Conservation (phyloP, 1,140 invertebrate species). For the Belonocnema kinseyi region DNA sequence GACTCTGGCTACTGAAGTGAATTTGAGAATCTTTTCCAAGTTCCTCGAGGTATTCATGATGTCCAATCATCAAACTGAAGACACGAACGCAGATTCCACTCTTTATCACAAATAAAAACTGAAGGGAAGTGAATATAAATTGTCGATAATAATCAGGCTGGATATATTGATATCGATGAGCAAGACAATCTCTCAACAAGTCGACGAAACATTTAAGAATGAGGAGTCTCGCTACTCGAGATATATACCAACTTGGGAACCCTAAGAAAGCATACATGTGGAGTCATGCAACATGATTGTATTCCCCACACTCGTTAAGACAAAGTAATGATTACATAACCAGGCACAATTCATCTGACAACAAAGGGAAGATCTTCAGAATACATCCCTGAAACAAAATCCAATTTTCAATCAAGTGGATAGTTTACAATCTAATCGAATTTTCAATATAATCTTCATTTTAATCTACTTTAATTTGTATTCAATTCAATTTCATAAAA, state of each 20-base stretch:
- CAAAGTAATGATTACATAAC: conserved; percentile 8
- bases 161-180: conserved; percentile 5
- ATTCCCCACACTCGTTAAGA: conserved; percentile 1
- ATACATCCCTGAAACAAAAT: background rate
- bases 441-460: too few relatives aligned
- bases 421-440: too few relatives aligned
- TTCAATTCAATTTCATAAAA: too few relatives aligned
- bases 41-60: conserved; percentile 50
- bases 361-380: background rate
- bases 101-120: background rate
- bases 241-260: conserved; percentile 55
- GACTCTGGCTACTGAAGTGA: conserved; percentile 63
- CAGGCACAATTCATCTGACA: background rate
- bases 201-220: conserved; percentile 47
- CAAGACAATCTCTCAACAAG: conserved; percentile 16
- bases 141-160: background rate
- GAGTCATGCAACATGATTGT: background rate
- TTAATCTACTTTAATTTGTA: too few relatives aligned
- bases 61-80: background rate
- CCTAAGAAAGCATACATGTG: conserved; percentile 46
- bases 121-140: background rate
- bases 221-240: conserved; percentile 44
- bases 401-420: background rate
- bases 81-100: background rate
- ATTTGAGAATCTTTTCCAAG: conserved; percentile 66